Percentiles rank a stretch among this genome's conserved stretches.
phyloP scores from a whole-genome alignment of 2,113 vertebrate genomes.

The Mionectes macconnelli region DNA sequence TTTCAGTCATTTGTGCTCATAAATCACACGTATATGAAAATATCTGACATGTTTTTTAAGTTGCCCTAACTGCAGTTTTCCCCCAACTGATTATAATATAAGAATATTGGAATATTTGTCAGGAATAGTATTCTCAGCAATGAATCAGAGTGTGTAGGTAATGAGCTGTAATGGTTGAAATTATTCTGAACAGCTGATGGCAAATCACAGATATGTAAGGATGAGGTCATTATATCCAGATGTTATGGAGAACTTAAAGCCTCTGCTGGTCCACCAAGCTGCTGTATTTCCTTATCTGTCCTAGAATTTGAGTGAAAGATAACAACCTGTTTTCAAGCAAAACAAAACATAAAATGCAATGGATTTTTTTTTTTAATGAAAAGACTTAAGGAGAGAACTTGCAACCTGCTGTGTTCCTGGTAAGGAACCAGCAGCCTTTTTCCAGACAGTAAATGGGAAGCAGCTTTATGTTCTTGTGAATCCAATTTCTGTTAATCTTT shows the following conservation, averaged over 20 bases:
- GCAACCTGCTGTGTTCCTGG: background rate
- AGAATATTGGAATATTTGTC: background rate
- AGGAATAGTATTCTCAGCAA: background rate
- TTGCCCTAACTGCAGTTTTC: background rate
- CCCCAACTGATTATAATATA: background rate
- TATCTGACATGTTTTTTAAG: background rate
- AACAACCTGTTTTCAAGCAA: background rate
- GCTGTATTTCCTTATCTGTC: background rate
- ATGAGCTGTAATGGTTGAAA: background rate
- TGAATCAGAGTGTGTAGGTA: background rate
- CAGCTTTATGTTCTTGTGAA: background rate
- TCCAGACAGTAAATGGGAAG: background rate
- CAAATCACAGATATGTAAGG: background rate
- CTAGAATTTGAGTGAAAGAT: background rate
- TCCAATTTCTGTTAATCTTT: accelerated
- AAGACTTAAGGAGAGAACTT: background rate
- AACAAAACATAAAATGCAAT: background rate
- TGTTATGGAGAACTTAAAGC: background rate
- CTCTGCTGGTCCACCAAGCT: background rate
- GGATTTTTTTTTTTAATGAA: background rate
- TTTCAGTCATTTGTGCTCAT: background rate
- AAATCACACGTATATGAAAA: background rate
- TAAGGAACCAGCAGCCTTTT: background rate
- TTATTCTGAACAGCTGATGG: background rate
- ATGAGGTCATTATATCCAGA: background rate